Base-by-base conservation (phyloP, 2,888 invertebrate species). In the Drosophila nr. perissopoda region DNA sequence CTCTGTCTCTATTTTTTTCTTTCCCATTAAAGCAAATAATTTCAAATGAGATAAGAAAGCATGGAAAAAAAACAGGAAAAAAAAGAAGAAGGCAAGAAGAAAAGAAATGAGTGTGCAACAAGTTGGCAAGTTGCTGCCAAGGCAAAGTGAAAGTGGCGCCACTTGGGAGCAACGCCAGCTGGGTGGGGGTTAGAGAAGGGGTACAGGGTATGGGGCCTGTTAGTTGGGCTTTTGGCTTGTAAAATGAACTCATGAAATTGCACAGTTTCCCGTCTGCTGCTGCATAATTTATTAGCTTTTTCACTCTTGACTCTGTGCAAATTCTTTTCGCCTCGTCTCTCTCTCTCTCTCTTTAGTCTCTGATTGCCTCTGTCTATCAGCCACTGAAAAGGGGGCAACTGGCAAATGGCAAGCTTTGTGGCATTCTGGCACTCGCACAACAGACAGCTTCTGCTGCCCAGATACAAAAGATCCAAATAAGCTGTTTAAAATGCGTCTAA, bases 11-110 rank as follows among this genome's bases (percentile, higher is more conserved):
- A 27, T 52, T 34, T 34, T 31, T 25, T n/a, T 27, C 62, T 66
- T 63, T 63, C 54, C 90, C 74, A 88, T 85, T 90, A 86, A 86
- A 83, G 87, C 83, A 83, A 88, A 88, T 86, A 88, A 88, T 88
- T 80, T 78, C 74, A 86, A 88, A 90, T 86, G 82, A 88, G 87
- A 90, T 83, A 87, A 86, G 83, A 70, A 76, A 58, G 61, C 56
- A 59, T 16, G 29, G 51, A 34, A 49, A 51, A 51, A 49, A 49
- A 51, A 51, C 16, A 25, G 48, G 42, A 66, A 42, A 42, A 59
- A 51, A 65, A 38, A 40, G 60, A 34, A 38, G 25, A 4, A 36
- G 8, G 25, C 34, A 64, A 58, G 34, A 69, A 58, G 34, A 16
- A 70, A 72, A 70, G 57, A 83, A 76, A 64, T 68, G 79, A 57